Percentiles rank a stretch among this genome's conserved stretches.
phyloP scores from a whole-genome alignment of 1,140 invertebrate genomes.

The Marisa cornuarietis region DNA sequence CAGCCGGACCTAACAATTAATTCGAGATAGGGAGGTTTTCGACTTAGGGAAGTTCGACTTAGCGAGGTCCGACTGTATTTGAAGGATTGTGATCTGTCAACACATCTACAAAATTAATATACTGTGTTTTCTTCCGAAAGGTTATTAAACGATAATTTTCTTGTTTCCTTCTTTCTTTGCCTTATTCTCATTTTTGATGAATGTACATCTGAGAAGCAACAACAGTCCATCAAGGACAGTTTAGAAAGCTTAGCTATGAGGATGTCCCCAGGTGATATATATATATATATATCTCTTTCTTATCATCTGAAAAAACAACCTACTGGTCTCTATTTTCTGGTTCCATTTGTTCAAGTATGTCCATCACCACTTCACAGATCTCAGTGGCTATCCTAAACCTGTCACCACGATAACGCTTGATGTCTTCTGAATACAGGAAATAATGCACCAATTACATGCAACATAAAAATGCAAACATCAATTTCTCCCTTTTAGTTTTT shows the following conservation, averaged over 20 bases:
- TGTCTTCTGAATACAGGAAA: constrained; percentile 55
- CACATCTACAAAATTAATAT: no score
- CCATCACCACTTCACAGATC: constrained; percentile 62
- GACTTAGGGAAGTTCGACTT: no score
- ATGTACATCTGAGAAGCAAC: no score
- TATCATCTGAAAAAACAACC: neutral
- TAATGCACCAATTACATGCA: neutral
- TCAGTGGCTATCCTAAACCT: constrained; percentile 63
- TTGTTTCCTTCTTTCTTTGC: neutral
- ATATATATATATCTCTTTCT: no score
- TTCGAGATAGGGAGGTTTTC: no score
- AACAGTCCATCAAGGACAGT: no score
- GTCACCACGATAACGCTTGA: constrained; percentile 63
- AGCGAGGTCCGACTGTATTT: no score
- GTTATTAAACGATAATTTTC: neutral
- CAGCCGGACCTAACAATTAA: no score
- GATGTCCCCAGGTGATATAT: no score
- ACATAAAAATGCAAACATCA: neutral
- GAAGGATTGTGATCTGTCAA: neutral
- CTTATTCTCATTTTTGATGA: neutral
- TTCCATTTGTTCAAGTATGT: constrained; percentile 56
- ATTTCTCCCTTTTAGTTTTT: no score
- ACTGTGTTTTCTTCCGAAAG: no score
- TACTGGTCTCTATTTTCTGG: constrained; percentile 42
- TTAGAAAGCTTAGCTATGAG: no score